Evolutionary conservation across 2,113 vertebrate genomes (phyloP).

Genomic region (Uria aalge): DNA sequence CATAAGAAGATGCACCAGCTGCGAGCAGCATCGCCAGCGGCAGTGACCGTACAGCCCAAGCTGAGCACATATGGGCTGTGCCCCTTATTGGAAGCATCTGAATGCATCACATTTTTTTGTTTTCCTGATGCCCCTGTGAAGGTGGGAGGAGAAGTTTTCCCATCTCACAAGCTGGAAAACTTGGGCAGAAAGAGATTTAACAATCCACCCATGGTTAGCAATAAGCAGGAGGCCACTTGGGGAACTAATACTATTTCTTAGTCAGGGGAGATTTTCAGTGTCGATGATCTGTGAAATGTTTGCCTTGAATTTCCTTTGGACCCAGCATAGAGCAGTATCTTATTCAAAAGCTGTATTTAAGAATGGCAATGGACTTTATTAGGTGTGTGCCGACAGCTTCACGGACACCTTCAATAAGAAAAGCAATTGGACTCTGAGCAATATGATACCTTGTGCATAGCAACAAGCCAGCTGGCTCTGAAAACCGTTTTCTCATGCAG

Average conservation of each 20-base stretch:
- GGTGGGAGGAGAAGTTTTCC: background rate
- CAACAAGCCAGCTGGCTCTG: slow-evolving; percentile 53
- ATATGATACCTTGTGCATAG: slow-evolving; percentile 2
- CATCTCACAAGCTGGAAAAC: background rate
- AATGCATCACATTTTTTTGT: background rate
- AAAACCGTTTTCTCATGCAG: background rate
- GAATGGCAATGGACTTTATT: slow-evolving; percentile 43
- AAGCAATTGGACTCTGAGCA: background rate
- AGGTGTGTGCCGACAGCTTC: slow-evolving; percentile 1
- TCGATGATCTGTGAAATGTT: slow-evolving; percentile 32
- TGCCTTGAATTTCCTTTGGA: slow-evolving; percentile 43
- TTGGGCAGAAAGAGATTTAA: background rate
- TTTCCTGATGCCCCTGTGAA: background rate
- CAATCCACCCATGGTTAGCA: background rate
- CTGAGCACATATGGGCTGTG: accelerated
- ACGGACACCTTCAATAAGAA: background rate
- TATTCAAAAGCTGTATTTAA: slow-evolving; percentile 32
- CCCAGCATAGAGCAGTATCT: background rate
- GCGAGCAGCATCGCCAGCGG: background rate
- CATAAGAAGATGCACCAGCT: background rate
- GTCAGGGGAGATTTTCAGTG: slow-evolving; percentile 1
- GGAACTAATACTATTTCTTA: background rate
- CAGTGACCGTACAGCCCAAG: background rate
- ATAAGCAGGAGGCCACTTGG: background rate
- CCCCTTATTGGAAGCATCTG: background rate